Conservation (phyloP, 2,113 vertebrate genomes). For the Ptilorrhoa leucosticta region DNA sequence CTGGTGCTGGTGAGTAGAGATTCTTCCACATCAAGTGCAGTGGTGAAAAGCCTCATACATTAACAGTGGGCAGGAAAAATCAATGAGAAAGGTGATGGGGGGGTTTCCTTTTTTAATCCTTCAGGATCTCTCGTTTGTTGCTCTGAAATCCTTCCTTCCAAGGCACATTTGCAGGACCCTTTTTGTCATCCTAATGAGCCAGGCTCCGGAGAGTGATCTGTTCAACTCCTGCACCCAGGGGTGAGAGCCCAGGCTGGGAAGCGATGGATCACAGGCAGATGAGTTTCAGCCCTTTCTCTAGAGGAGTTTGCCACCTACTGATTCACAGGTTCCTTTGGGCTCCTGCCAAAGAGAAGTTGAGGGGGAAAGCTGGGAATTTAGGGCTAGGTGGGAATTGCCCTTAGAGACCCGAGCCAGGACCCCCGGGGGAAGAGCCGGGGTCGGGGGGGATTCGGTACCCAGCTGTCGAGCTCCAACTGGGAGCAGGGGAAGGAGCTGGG, state of each 20-base stretch:
- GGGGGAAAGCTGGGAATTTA: background rate
- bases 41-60: background rate
- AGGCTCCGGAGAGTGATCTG: background rate
- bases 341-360: background rate
- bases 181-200: constrained; percentile 8
- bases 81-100: background rate
- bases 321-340: background rate
- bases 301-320: constrained; percentile 69
- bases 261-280: background rate
- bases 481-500: background rate
- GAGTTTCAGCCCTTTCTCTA: constrained; percentile 39
- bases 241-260: constrained; percentile 35
- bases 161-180: constrained; percentile 2
- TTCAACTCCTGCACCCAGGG: background rate
- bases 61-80: background rate
- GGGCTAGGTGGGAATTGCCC: background rate
- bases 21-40: background rate
- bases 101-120: background rate
- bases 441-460: background rate
- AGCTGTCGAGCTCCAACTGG: background rate
- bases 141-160: background rate
- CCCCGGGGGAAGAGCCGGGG: background rate
- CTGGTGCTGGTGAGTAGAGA: background rate
- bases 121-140: background rate
- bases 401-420: background rate